A percentile compares a stretch with the other conserved stretches of the same genome.
Evolutionary conservation across 2,888 invertebrate species (phyloP).

Genomic region (Schrankia costaestrigalis): DNA sequence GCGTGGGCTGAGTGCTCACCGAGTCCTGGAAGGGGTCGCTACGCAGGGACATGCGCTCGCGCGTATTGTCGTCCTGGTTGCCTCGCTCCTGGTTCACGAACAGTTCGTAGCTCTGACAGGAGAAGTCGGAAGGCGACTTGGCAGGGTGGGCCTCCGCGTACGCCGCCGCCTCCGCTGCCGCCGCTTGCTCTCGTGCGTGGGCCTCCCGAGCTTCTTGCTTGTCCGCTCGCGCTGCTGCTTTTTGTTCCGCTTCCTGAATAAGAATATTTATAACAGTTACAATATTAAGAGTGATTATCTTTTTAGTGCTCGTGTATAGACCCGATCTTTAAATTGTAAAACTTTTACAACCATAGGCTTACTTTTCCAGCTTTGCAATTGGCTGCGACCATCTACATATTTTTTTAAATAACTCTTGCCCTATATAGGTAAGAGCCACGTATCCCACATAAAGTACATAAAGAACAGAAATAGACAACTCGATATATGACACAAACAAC

Average conservation of each 20-base stretch:
- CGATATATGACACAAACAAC: not conserved
- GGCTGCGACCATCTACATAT: too few species aligned
- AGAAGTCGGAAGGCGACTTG: constrained; percentile 95
- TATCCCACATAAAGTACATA: too few species aligned
- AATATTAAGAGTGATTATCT: not conserved
- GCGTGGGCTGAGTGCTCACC: constrained; percentile 89
- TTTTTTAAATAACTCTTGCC: too few species aligned
- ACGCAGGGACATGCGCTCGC: constrained; percentile 94
- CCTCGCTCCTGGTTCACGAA: constrained; percentile 94
- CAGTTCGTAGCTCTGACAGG: constrained; percentile 95
- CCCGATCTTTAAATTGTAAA: too few species aligned
- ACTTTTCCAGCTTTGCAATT: too few species aligned
- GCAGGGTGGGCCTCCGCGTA: constrained; percentile 84
- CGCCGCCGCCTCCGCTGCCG: constrained; percentile 83
- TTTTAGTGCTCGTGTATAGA: too few species aligned
- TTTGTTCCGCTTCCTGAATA: constrained; percentile 90
- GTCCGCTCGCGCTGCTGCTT: constrained; percentile 85
- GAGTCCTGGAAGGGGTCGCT: constrained; percentile 92
- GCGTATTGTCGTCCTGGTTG: constrained; percentile 93
- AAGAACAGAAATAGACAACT: not conserved
- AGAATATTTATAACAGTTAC: not conserved
- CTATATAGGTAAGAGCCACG: too few species aligned
- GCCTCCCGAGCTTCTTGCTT: constrained; percentile 82
- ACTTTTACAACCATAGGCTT: too few species aligned
- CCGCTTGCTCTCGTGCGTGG: constrained; percentile 82